Base-by-base conservation (phyloP, 2,888 invertebrate genomes). In the Tipula lateralis region DNA sequence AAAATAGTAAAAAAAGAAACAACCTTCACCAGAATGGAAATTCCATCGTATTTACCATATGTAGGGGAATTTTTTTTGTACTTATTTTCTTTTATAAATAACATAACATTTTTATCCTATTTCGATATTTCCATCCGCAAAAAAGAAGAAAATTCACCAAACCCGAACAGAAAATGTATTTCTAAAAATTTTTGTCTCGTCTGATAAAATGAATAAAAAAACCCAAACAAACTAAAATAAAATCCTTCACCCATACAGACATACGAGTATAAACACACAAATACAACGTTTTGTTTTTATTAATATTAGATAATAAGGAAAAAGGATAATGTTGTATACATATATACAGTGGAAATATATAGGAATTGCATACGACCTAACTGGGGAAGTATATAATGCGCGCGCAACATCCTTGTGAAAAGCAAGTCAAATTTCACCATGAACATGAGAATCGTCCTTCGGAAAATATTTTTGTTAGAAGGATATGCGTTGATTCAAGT, bases 151-250 rank as follows among this genome's bases (percentile, higher is more conserved):
- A 66, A 66, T 66, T 66, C 24, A 66, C 66, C 24, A 66, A 66
- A 66, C 66, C 66, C 66, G 66, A 66, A 24, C 66, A 12, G 24
- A 66, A n/a, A 66, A 19, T 44, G n/a, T 44, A 44, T 44, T 44
- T n/a, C n/a, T n/a, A 66, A 66, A 24, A 66, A 66, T 24, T 66
- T n/a, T 44, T 44, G 66, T 66, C 66, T 66, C 66, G 66, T 66
- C 66, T 66, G 66, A 24, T 66, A 66, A 9, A 66, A 13, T 3
- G 3, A 39, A 39, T 7, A 66, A 66, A 24, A 66, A 66, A 66
- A 66, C 66, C 66, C 66, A 66, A 66, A 66, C 66, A 66, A 66
- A 19, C 66, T 66, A 66, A 66, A 66, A 24, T 66, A 66, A 66
- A 66, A 66, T 66, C 66, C 66, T 24, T 66, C 66, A 66, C 66